phyloP scores from a whole-genome alignment of 2,888 invertebrate genomes.

The Margaritifera margaritifera region DNA sequence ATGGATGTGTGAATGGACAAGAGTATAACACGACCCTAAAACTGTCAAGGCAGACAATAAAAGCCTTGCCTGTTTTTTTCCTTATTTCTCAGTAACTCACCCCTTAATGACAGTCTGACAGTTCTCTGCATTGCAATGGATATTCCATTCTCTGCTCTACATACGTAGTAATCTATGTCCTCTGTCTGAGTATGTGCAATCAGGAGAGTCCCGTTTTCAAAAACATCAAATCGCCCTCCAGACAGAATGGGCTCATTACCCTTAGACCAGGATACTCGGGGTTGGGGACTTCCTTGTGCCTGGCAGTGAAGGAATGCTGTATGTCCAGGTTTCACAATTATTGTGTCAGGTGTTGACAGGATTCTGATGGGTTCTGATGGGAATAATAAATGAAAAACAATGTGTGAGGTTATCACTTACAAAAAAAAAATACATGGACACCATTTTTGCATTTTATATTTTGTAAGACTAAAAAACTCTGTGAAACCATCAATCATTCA shows the following conservation, averaged over 20 bases:
- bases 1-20: too few species aligned
- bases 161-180: constrained; percentile 88
- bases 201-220: constrained; percentile 79
- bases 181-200: constrained; percentile 79
- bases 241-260: constrained; percentile 36
- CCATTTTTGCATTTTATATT: too few species aligned
- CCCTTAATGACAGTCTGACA: constrained; percentile 83
- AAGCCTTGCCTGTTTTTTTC: background rate
- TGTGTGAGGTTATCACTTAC: background rate
- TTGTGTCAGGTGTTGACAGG: constrained; percentile 56
- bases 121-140: constrained; percentile 80
- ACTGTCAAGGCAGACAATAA: background rate
- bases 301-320: constrained; percentile 65
- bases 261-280: constrained; percentile 60
- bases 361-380: constrained; percentile 59
- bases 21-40: background rate
- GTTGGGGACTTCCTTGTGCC: constrained; percentile 61
- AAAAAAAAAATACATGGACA: too few species aligned
- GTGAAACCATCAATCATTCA: too few species aligned
- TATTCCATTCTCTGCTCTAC: constrained; percentile 86
- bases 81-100: constrained; percentile 75
- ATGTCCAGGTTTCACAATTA: constrained; percentile 56
- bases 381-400: background rate
- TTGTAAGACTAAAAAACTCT: too few species aligned
- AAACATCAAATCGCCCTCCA: constrained; percentile 43